Base-by-base conservation (phyloP, 2,888 invertebrate genomes). In the Cybosia mesomella region DNA sequence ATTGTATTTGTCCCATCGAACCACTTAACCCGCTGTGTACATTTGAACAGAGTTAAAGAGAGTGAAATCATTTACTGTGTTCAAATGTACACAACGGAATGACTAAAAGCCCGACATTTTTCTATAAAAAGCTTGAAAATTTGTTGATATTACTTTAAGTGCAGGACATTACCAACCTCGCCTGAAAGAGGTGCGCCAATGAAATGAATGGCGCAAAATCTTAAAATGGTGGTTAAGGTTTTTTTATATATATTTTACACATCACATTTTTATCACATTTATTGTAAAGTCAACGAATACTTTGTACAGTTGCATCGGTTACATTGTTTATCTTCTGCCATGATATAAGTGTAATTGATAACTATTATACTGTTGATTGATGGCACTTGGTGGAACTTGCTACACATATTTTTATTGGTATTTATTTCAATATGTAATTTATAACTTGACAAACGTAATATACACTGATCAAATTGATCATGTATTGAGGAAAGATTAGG, bases 111-210 rank as follows among this genome's bases (percentile, higher is more conserved):
- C 21, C 34, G 15, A 22, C 67, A 79, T 43, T 75, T n/a, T 67
- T 78, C 67, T 79, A 69, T 68, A 74, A 57, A 61, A 43, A 36
- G 58, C 58, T 73, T 53, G 67, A 64, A 77, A 71, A 74, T 66
- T 80, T 80, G 68, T 72, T 72, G 76, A 80, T 76, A 79, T 62
- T 49, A 72, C 68, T 55, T 70, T 73, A 70, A 74, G 67, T 81
- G 74, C 79, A 76, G 64, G 64, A 57, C 70, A 80, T 80, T 79
- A 72, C 65, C 36, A 54, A 68, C 66, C 79, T 69, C 59, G 58
- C 72, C 69, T n/a, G 21, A 28, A 39, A 57, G 9, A 59, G 63
- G 67, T 28, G 39, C 15, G 39, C 57, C 39, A 3, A 18, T 11
- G 55, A 60, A 55, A 60, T 54, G n/a, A 54, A 59, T 59, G 36